Percentiles rank a stretch among this genome's conserved stretches.
Conservation (phyloP, 2,888 invertebrate genomes). For the Athalia cordata region DNA sequence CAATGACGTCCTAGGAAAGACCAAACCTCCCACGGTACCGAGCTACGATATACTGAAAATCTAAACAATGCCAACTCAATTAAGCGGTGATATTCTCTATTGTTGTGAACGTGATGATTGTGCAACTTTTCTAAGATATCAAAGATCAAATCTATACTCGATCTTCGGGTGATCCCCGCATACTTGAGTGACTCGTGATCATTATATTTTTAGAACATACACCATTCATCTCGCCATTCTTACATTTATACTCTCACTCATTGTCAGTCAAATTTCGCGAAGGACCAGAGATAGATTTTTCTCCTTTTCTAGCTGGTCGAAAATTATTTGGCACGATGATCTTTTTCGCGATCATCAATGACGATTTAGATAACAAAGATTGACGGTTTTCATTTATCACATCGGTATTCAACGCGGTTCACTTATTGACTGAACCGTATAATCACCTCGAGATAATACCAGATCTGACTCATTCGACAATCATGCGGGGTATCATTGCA, state of each 20-base stretch:
- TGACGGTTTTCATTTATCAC: slow-evolving; percentile 3
- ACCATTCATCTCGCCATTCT: background rate
- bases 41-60: background rate
- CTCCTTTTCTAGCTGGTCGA: too few relatives aligned
- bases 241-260: background rate
- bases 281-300: too few relatives aligned
- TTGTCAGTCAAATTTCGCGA: too few relatives aligned
- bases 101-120: background rate
- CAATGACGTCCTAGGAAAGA: slow-evolving; percentile 43
- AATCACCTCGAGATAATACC: slow-evolving; percentile 26
- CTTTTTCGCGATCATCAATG: slow-evolving; percentile 2
- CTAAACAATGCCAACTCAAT: slow-evolving; percentile 37
- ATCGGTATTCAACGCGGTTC: slow-evolving; percentile 4
- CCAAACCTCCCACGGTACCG: slow-evolving; percentile 20
- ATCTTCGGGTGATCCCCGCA: slow-evolving; percentile 15
- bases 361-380: background rate
- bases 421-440: background rate
- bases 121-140: slow-evolving; percentile 2
- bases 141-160: slow-evolving; percentile 16
- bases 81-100: slow-evolving; percentile 2
- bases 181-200: background rate
- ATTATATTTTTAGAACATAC: background rate
- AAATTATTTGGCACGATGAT: too few relatives aligned
- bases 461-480: background rate
- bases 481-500: slow-evolving; percentile 1